These are phyloP conservation scores for Lepidurus packardi DNA, from an alignment of 1,140 invertebrate species.

Conservation along the genomic window DNA sequence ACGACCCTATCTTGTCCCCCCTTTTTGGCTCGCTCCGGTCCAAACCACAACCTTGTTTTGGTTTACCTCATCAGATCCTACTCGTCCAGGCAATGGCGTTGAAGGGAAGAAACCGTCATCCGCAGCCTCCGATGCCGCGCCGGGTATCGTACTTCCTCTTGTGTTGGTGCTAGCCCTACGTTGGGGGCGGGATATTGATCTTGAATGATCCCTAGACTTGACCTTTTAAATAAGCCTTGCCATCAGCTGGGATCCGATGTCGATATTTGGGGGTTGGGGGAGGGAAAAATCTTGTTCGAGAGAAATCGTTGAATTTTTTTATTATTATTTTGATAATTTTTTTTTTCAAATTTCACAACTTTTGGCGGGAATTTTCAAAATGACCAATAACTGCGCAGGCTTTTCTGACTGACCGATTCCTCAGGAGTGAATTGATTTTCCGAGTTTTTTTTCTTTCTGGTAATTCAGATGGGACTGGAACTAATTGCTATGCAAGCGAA, in stretches of 20 bases:
- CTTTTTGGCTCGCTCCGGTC: neutral
- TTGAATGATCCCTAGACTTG: constrained; percentile 11
- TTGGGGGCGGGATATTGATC: constrained; percentile 17
- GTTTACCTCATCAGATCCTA: neutral
- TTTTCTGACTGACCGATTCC: neutral
- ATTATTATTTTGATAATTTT: no score
- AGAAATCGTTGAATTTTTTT: neutral
- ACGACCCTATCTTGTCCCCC: neutral
- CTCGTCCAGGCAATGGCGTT: constrained; percentile 8
- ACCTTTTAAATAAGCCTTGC: constrained; percentile 18
- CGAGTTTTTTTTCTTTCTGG: neutral
- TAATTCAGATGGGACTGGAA: neutral
- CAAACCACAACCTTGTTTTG: neutral
- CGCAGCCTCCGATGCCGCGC: constrained; percentile 1
- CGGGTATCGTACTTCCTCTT: constrained; percentile 21
- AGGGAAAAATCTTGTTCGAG: neutral
- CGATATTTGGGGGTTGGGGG: neutral
- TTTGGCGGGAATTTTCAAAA: neutral
- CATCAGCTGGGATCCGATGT: neutral
- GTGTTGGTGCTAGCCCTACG: constrained; percentile 20
- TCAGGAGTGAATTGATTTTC: neutral
- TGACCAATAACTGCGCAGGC: neutral
- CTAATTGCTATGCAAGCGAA: constrained; percentile 19
- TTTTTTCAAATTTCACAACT: neutral
- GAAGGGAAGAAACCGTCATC: neutral